Evolutionary conservation across 2,888 invertebrate genomes (phyloP).

Genomic region (Serrognathus titanus): DNA sequence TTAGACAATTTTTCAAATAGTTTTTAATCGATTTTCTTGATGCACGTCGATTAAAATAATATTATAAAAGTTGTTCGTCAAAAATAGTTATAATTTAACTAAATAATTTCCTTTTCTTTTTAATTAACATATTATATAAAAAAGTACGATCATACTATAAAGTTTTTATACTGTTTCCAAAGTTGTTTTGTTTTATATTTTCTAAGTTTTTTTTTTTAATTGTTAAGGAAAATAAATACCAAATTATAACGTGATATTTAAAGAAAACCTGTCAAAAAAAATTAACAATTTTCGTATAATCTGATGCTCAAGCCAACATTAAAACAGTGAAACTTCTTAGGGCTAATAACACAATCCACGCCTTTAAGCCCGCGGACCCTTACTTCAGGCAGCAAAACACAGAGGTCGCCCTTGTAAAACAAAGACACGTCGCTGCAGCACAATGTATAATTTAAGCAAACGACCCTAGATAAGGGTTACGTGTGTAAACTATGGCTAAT

Average conservation of each 20-base stretch:
- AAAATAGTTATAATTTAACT: too few relatives aligned
- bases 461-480: constrained; percentile 49
- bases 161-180: too few relatives aligned
- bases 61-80: too few relatives aligned
- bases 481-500: constrained; percentile 53
- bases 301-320: too few relatives aligned
- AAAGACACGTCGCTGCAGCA: constrained; percentile 41
- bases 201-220: constrained; percentile 1
- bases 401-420: constrained; percentile 41
- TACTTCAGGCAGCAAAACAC: constrained; percentile 42
- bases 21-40: too few relatives aligned
- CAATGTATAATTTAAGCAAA: constrained; percentile 48
- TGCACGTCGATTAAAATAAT: too few relatives aligned
- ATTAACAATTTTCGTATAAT: constrained; percentile 20
- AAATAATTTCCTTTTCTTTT: too few relatives aligned
- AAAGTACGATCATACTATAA: too few relatives aligned
- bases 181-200: background rate
- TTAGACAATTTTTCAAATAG: background rate
- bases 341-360: constrained; percentile 27
- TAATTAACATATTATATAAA: too few relatives aligned
- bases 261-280: constrained; percentile 18
- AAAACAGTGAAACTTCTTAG: too few relatives aligned
- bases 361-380: constrained; percentile 33
- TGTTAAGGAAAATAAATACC: background rate
- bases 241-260: constrained; percentile 30